Evolutionary conservation across 2,113 vertebrate genomes (phyloP).

Genomic region (Hypanus sabinus): DNA sequence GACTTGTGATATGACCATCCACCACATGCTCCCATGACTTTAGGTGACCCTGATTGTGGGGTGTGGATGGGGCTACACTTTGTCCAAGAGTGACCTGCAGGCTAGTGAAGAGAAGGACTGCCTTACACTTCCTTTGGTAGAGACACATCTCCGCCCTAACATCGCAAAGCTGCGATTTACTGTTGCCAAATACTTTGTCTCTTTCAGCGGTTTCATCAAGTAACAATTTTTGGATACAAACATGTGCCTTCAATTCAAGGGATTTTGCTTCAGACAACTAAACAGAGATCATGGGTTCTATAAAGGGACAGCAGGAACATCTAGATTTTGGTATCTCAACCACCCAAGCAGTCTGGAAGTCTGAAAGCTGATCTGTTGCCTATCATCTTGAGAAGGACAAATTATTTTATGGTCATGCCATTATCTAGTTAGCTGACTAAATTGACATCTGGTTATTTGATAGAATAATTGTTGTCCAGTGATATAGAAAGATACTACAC

Average conservation of each 20-base stretch:
- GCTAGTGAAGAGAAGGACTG: too few relatives aligned
- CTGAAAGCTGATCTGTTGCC: background rate
- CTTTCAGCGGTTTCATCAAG: background rate
- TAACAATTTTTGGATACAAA: background rate
- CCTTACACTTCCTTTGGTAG: too few relatives aligned
- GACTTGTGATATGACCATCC: too few relatives aligned
- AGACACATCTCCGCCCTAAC: too few relatives aligned
- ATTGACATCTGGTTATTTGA: background rate
- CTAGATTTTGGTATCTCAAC: background rate
- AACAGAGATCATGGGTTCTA: too few relatives aligned
- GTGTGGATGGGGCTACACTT: too few relatives aligned
- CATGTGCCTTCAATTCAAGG: background rate
- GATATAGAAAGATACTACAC: background rate
- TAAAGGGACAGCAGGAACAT: background rate
- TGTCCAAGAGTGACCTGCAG: too few relatives aligned
- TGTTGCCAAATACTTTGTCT: background rate
- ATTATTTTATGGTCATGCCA: background rate
- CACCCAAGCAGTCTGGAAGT: background rate
- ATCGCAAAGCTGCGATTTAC: too few relatives aligned
- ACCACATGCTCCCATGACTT: too few relatives aligned
- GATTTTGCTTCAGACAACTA: background rate
- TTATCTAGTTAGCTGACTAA: background rate
- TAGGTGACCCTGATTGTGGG: too few relatives aligned
- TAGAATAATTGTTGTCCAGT: background rate
- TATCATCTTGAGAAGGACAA: background rate